Evolutionary conservation across 2,888 invertebrate genomes (phyloP).

Genomic region (Laothoe populi): DNA sequence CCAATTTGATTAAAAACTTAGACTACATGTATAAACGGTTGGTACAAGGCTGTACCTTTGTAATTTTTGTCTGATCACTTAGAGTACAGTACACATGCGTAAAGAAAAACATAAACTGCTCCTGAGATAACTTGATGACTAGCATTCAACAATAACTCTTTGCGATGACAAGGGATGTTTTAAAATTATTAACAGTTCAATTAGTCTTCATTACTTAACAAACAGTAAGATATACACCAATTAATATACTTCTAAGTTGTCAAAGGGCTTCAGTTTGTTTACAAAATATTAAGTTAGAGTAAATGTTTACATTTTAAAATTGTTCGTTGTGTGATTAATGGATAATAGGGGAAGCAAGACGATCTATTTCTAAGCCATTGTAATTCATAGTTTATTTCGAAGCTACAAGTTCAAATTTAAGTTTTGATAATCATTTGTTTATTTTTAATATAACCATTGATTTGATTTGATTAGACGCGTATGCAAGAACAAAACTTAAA

Average conservation of each 20-base stretch:
- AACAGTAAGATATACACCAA: not conserved
- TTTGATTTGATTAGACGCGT: too few relatives aligned
- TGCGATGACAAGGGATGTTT: not conserved
- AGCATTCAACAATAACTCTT: not conserved
- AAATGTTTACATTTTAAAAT: conserved; percentile 3
- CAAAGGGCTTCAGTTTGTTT: not conserved
- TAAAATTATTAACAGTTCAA: conserved; percentile 5
- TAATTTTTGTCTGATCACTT: too few relatives aligned
- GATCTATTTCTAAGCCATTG: not conserved
- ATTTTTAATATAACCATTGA: too few relatives aligned
- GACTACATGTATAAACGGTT: too few relatives aligned
- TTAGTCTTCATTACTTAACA: not conserved
- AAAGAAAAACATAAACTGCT: not conserved
- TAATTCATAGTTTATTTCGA: not conserved
- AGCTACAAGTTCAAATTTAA: not conserved
- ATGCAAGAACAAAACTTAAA: too few relatives aligned
- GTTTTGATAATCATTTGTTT: not conserved
- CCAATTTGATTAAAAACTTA: too few relatives aligned
- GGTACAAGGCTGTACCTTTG: too few relatives aligned
- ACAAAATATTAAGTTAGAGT: not conserved
- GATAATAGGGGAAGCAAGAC: not conserved
- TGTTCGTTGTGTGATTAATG: not conserved
- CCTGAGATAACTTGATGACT: not conserved
- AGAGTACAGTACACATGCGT: too few relatives aligned
- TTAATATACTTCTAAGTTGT: conserved; percentile 3